Base-by-base conservation (phyloP, 2,888 invertebrate genomes). In the Zeuzera pyrina region DNA sequence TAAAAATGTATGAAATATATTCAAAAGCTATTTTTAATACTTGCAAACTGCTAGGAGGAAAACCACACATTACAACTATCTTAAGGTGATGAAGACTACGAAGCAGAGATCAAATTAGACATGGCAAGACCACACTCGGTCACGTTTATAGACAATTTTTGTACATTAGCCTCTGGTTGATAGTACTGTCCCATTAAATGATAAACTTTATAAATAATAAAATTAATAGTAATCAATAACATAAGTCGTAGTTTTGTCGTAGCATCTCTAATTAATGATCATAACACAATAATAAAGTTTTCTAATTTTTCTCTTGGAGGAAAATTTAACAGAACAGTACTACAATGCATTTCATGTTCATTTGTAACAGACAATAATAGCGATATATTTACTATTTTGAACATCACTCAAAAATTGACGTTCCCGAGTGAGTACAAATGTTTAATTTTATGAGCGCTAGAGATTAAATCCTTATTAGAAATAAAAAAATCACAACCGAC, bases 91-190 rank as follows among this genome's bases (percentile, higher is more conserved):
- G 55, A 59, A 57, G 49, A 70, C 71, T 74, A 74, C 64, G 53
- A 66, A 69, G 73, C 71, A 69, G 74, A 79, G 73, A 77, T 76
- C 72, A 76, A 74, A 70, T 68, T 45, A 67, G 65, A 71, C 69
- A 71, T 76, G 78, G 74, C 76, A 68, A 67, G 67, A 74, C 71
- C 68, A 37, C n/a, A 45, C 45, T 36, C 35, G 66, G 71, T 68
- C 68, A 53, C 45, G 55, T 57, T 57, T 22, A 60, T 62, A 47
- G 45, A 59, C 48, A 55, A 55, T 54, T 60, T 58, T 79, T 78
- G 72, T 77, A 79, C 74, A 70, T 71, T 68, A 77, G 72, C 76
- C 74, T 77, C 74, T 59, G 49, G 52, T 57, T 61, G 44, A 46
- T 49, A 46, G 57, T 59, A 68, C 72, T 74, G 78, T 71, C 70